Percentiles rank a stretch among this genome's conserved stretches.
These are phyloP conservation scores for Acanthurus tractus DNA, from an alignment of 2,797 vertebrate species.

Conservation along the genomic window DNA sequence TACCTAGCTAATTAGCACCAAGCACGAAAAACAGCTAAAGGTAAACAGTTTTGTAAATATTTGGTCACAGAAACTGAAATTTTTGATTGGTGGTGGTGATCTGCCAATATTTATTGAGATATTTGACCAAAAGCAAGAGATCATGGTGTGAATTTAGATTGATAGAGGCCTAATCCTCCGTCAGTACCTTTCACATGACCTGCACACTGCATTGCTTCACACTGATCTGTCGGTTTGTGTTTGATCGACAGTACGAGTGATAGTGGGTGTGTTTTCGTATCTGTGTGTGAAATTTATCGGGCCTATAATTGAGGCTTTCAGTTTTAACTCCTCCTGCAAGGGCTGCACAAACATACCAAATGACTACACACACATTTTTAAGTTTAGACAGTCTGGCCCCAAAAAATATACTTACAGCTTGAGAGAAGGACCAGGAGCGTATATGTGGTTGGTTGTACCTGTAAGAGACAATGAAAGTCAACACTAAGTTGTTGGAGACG, in stretches of 20 bases:
- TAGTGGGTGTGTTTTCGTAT: constrained; percentile 30
- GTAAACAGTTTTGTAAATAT: neutral
- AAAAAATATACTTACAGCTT: constrained; percentile 83
- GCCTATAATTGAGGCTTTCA: constrained; percentile 33
- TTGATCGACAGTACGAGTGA: neutral
- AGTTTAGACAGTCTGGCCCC: neutral
- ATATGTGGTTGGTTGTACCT: constrained; percentile 85
- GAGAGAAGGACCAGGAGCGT: constrained; percentile 88
- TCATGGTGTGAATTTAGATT: neutral
- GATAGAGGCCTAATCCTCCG: neutral
- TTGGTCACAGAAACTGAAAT: neutral
- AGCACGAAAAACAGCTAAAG: neutral
- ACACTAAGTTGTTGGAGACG: constrained; percentile 23
- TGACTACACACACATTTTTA: too few relatives aligned
- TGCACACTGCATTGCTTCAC: neutral
- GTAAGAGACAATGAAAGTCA: constrained; percentile 49
- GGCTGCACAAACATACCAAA: neutral
- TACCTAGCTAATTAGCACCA: neutral
- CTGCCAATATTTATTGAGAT: neutral
- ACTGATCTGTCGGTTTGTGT: constrained; percentile 10
- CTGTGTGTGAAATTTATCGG: constrained; percentile 41
- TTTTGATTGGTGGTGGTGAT: neutral
- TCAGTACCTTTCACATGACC: neutral
- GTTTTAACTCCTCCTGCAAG: constrained; percentile 42
- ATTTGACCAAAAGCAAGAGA: neutral